Percentiles rank a stretch among this genome's conserved stretches.
Evolutionary conservation across 53 echinoderm and acorn worm genomes (phyloP).

Genomic region (Arbacia lixula): DNA sequence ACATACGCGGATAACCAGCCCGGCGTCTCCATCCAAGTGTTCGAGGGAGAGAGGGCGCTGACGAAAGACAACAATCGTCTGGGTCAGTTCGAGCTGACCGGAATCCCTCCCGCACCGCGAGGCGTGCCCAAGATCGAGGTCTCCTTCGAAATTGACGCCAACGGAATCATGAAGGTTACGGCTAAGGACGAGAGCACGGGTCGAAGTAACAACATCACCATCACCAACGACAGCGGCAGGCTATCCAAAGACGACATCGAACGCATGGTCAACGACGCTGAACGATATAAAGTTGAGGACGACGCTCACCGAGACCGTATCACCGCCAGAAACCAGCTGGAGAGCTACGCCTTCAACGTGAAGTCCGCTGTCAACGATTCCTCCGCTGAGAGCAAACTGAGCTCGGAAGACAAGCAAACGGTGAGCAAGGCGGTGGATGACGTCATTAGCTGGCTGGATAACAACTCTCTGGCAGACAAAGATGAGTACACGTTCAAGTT

Average conservation of each 20-base stretch:
- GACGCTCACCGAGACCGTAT: constrained; percentile 85
- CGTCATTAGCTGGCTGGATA: constrained; percentile 79
- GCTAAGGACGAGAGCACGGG: constrained; percentile 84
- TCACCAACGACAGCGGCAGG: constrained; percentile 87
- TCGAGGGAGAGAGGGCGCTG: constrained; percentile 92
- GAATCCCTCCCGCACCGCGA: constrained; percentile 87
- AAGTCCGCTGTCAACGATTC: constrained; percentile 76
- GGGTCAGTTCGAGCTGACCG: constrained; percentile 74
- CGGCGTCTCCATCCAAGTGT: constrained; percentile 83
- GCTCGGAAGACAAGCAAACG: constrained; percentile 61
- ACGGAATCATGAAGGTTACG: constrained; percentile 91
- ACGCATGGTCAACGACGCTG: constrained; percentile 86
- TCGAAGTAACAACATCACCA: constrained; percentile 77
- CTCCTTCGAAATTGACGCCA: constrained; percentile 82
- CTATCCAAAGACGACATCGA: constrained; percentile 91
- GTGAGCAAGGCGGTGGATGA: constrained; percentile 70
- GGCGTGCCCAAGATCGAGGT: constrained; percentile 94
- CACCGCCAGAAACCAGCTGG: constrained; percentile 80
- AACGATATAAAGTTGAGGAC: constrained; percentile 87
- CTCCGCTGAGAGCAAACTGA: constrained; percentile 69
- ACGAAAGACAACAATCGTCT: constrained; percentile 91
- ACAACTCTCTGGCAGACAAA: constrained; percentile 80
- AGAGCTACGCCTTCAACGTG: constrained; percentile 87
- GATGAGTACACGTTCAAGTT: constrained; percentile 72
- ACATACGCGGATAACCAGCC: constrained; percentile 91